A percentile compares a stretch with the other conserved stretches of the same genome.
These are phyloP conservation scores for Calameuta pallipes DNA, from an alignment of 2,888 invertebrate species.

Conservation along the genomic window DNA sequence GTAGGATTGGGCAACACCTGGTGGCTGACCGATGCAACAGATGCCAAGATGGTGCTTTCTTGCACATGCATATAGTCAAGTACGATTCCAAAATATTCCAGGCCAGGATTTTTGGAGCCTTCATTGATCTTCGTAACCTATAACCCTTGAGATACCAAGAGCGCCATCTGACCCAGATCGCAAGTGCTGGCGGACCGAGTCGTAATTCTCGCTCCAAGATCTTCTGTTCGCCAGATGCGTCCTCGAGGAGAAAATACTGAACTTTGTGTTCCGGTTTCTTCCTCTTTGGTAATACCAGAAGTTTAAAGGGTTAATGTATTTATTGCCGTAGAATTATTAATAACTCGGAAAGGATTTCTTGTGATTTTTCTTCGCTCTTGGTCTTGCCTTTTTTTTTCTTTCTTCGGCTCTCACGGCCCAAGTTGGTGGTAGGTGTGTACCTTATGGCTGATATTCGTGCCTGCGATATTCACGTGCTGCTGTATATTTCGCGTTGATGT, in stretches of 20 bases:
- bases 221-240: background rate
- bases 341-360: background rate
- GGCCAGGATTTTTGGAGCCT: background rate
- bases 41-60: conserved; percentile 44
- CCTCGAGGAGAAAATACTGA: background rate
- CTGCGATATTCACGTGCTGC: background rate
- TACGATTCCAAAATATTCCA: background rate
- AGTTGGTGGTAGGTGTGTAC: background rate
- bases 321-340: background rate
- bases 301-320: background rate
- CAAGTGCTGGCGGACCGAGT: background rate
- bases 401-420: conserved; percentile 6
- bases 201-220: background rate
- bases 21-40: conserved; percentile 55
- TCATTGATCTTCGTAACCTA: background rate
- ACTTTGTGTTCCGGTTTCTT: background rate
- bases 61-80: conserved; percentile 18
- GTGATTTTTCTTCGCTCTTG: conserved; percentile 18
- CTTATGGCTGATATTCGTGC: background rate
- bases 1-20: conserved; percentile 57
- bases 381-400: conserved; percentile 3
- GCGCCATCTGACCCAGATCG: background rate
- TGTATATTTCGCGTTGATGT: background rate
- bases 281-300: background rate
- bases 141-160: background rate